These are phyloP conservation scores for Ophion ellenae DNA, from an alignment of 2,888 invertebrate genomes.

Conservation along the genomic window DNA sequence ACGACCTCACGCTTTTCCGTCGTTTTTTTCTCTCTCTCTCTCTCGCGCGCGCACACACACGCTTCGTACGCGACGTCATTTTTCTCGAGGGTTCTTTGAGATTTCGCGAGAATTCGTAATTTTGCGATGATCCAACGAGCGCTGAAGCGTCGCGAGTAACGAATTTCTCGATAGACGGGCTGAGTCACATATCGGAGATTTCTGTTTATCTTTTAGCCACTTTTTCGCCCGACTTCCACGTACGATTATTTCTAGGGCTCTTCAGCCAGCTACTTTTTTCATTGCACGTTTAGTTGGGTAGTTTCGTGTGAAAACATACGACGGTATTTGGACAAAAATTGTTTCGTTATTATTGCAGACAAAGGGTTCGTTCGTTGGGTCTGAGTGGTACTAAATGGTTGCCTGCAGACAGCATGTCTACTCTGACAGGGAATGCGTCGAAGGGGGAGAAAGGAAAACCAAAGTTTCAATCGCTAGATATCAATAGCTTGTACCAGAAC, in stretches of 20 bases:
- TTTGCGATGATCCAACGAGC: conserved; percentile 5
- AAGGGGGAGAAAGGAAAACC: conserved; percentile 95
- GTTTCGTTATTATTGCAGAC: conserved; percentile 83
- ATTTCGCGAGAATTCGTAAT: conserved; percentile 15
- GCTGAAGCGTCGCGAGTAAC: conserved; percentile 4
- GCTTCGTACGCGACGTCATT: conserved; percentile 58
- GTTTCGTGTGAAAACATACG: background rate
- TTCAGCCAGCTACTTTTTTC: conserved; percentile 45
- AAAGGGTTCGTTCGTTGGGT: conserved; percentile 92
- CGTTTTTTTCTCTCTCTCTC: conserved; percentile 11
- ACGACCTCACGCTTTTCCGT: conserved; percentile 56
- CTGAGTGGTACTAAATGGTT: conserved; percentile 93
- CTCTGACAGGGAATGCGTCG: conserved; percentile 95
- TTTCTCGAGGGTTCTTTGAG: conserved; percentile 33
- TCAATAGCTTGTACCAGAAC: conserved; percentile 97
- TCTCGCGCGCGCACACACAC: conserved; percentile 15
- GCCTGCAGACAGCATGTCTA: conserved; percentile 98
- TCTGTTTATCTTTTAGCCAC: conserved; percentile 14
- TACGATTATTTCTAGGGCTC: background rate
- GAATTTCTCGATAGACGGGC: conserved; percentile 19
- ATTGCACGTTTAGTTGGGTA: background rate
- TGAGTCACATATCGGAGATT: conserved; percentile 31
- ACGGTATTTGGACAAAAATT: background rate
- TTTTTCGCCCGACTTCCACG: background rate
- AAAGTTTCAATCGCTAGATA: conserved; percentile 98